phyloP scores from a whole-genome alignment of 23 tunicate genomes.

The Oikopleura vanhoeffeni region DNA sequence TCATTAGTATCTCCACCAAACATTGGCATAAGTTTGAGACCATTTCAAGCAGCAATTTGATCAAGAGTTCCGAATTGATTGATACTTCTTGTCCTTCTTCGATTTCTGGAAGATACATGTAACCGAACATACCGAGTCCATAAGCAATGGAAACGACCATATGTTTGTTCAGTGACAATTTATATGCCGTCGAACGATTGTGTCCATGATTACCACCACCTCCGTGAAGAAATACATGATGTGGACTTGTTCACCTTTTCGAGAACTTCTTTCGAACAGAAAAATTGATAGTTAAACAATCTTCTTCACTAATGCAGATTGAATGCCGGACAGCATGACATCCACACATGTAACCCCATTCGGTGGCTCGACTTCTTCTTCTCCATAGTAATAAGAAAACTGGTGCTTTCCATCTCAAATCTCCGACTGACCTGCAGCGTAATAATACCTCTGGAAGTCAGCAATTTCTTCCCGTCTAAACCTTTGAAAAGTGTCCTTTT shows the following conservation, averaged over 20 bases:
- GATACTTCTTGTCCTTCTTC: background rate
- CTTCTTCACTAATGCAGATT: background rate
- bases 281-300: background rate
- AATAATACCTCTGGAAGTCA: background rate
- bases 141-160: constrained; percentile 11
- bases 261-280: too few species aligned
- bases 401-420: background rate
- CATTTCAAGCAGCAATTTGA: background rate
- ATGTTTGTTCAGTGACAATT: background rate
- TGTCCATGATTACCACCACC: background rate
- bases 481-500: background rate
- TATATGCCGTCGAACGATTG: background rate
- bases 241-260: too few species aligned
- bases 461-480: background rate
- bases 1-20: background rate
- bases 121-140: background rate
- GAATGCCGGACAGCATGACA: too few species aligned
- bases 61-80: background rate
- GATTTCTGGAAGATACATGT: background rate
- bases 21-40: background rate
- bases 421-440: background rate
- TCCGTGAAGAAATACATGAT: too few species aligned
- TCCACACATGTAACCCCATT: background rate
- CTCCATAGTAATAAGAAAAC: background rate
- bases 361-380: background rate